Evolutionary conservation across 1,140 invertebrate genomes (phyloP).

Genomic region (Bombus pascuorum): DNA sequence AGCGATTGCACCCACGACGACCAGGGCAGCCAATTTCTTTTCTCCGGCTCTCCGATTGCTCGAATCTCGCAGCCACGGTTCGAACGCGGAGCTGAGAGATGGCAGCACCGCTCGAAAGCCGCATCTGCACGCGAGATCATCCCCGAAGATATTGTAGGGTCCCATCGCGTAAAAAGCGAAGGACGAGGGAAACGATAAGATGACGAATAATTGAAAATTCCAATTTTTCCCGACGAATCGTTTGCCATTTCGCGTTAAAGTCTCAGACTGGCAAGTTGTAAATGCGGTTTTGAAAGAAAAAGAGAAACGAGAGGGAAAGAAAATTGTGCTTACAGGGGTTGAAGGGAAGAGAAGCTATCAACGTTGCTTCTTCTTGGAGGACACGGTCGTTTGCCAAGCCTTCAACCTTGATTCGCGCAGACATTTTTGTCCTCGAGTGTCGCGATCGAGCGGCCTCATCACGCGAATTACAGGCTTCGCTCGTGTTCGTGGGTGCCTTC

Average conservation of each 20-base stretch:
- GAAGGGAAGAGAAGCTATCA: constrained; percentile 55
- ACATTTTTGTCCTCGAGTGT: constrained; percentile 73
- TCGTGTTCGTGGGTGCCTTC: constrained; percentile 69
- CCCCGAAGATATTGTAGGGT: constrained; percentile 45
- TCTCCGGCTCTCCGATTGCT: constrained; percentile 17
- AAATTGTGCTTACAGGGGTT: constrained; percentile 32
- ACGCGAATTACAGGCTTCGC: constrained; percentile 77
- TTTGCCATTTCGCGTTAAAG: too few relatives aligned
- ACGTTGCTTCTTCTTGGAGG: constrained; percentile 43
- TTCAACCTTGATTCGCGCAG: constrained; percentile 68
- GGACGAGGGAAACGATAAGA: too few relatives aligned
- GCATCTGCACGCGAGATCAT: constrained; percentile 3
- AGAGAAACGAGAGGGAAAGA: constrained; percentile 10
- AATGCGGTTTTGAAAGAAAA: neutral
- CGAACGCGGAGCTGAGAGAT: constrained; percentile 39
- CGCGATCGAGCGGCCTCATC: constrained; percentile 78
- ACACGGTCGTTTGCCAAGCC: constrained; percentile 56
- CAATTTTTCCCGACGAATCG: too few relatives aligned
- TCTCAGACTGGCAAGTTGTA: too few relatives aligned
- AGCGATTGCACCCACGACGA: constrained; percentile 77
- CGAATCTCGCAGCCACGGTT: constrained; percentile 31
- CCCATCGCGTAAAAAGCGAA: neutral
- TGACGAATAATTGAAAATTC: too few relatives aligned
- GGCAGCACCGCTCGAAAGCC: constrained; percentile 70
- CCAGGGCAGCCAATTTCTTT: constrained; percentile 71